Base-by-base conservation (phyloP, 1,140 invertebrate genomes). In the Neodiprion lecontei region DNA sequence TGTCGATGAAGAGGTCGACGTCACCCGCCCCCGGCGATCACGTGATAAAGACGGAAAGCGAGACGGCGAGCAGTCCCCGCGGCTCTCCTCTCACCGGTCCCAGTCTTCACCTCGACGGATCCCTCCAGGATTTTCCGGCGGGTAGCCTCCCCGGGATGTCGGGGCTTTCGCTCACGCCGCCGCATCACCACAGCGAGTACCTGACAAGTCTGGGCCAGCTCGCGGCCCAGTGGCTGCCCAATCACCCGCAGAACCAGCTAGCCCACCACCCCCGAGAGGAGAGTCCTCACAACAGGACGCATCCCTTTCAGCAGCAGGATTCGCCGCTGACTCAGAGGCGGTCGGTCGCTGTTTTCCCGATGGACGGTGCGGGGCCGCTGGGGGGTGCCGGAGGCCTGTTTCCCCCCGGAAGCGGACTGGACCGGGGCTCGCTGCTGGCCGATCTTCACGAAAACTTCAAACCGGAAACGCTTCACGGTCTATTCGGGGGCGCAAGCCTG, bases 161-260 rank as follows among this genome's bases (percentile, higher is more conserved):
- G 49, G 92, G 94, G 8, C 86, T 96, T 75, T 91, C 94, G 28
- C 88, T 95, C 76, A 94, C 94, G 67, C 94, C 94, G 78, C 94
- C 94, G 48, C 93, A 90, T 78, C 89, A 94, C 85, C 81, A 84
- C 72, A 86, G 83, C 76, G 87, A 88, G 85, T 89, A 89, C 83
- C 85, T 89, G 77, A 83, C 86, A 67, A 88, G 85, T 66, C 75
- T 89, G 70, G 83, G 85, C 8, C 87, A 88, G 72, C 70, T 88
- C 5, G 83, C 85, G 9, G 81, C 85, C 1, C 88, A 88, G 47
- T 89, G 87, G 87, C 75, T 87, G 17, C 88, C 87, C 48, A 83
- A 75, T 69, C 79, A 83, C 69, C 81, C 82, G 9, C 81, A 80
- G 48, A 81, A 78, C 69, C 86, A 87, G 69, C 75, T 82, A 21